Conservation (phyloP, 2,888 invertebrate genomes). For the Platynereis dumerilii region DNA sequence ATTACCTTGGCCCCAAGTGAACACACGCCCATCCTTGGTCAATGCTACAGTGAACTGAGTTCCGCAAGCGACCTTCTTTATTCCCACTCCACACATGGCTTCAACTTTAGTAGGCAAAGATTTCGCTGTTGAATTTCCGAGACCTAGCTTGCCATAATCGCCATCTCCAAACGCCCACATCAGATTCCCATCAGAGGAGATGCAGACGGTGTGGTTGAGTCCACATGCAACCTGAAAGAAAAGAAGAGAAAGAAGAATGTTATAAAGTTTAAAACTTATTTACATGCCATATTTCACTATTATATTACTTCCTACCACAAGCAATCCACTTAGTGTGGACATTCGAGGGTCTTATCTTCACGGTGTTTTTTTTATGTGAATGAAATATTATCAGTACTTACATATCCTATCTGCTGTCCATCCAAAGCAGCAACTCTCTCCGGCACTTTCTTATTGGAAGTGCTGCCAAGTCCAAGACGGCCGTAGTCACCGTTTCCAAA, state of each 20-base stretch:
- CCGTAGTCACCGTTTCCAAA: conserved; percentile 75
- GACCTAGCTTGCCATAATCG: conserved; percentile 71
- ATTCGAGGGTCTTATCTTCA: no score
- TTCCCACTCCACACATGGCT: conserved; percentile 66
- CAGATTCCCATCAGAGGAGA: conserved; percentile 68
- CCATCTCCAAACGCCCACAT: conserved; percentile 75
- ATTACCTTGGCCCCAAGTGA: conserved; percentile 69
- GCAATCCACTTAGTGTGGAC: no score
- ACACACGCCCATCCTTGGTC: conserved; percentile 69
- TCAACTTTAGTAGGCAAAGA: conserved; percentile 67
- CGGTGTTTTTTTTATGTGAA: background rate
- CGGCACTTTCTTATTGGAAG: conserved; percentile 71
- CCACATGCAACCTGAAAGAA: conserved; percentile 69
- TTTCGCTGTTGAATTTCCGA: conserved; percentile 58
- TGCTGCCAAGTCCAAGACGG: conserved; percentile 69
- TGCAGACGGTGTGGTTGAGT: conserved; percentile 71
- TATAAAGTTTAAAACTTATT: no score
- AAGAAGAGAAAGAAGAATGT: no score
- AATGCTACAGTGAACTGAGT: conserved; percentile 72
- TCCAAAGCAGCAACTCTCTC: conserved; percentile 68
- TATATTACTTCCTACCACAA: no score
- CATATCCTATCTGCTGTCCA: conserved; percentile 66
- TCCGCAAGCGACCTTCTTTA: conserved; percentile 72
- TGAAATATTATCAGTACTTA: conserved; percentile 35
- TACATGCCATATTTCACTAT: background rate